Evolutionary conservation across 2,888 invertebrate species (phyloP).

Genomic region (Omphaloscelis lunosa): DNA sequence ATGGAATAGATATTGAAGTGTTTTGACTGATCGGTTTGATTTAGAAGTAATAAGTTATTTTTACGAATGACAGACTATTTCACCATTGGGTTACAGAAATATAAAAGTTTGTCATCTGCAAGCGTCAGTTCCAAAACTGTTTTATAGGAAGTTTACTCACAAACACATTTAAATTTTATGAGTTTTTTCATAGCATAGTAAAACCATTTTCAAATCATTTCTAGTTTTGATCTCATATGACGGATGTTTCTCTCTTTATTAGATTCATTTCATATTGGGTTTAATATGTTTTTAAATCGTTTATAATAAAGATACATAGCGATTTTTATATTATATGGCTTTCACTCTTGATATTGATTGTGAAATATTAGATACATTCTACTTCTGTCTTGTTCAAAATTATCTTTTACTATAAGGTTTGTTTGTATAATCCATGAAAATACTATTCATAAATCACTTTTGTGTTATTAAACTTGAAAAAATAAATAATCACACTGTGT

Average conservation of each 20-base stretch:
- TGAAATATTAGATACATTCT: slow-evolving; percentile 12
- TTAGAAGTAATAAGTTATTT: slow-evolving; percentile 49
- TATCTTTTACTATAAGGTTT: background rate
- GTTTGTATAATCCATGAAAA: background rate
- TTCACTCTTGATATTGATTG: slow-evolving; percentile 41
- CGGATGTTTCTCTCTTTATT: slow-evolving; percentile 63
- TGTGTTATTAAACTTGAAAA: background rate
- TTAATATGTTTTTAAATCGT: slow-evolving; percentile 68
- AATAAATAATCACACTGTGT: background rate
- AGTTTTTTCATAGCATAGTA: slow-evolving; percentile 73
- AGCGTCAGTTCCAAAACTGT: slow-evolving; percentile 60
- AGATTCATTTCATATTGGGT: slow-evolving; percentile 59
- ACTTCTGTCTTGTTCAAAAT: background rate
- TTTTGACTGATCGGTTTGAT: background rate
- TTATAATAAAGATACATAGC: slow-evolving; percentile 59
- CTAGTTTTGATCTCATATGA: slow-evolving; percentile 73
- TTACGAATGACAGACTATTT: slow-evolving; percentile 55
- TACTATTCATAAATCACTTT: background rate
- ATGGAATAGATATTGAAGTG: background rate
- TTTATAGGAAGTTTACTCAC: slow-evolving; percentile 67
- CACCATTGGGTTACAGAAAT: slow-evolving; percentile 60
- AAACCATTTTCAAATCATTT: slow-evolving; percentile 74
- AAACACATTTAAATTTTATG: slow-evolving; percentile 69
- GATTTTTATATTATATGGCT: slow-evolving; percentile 39
- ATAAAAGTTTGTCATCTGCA: slow-evolving; percentile 69